Conservation (phyloP, 2,888 invertebrate species). For the Eilema caniola region DNA sequence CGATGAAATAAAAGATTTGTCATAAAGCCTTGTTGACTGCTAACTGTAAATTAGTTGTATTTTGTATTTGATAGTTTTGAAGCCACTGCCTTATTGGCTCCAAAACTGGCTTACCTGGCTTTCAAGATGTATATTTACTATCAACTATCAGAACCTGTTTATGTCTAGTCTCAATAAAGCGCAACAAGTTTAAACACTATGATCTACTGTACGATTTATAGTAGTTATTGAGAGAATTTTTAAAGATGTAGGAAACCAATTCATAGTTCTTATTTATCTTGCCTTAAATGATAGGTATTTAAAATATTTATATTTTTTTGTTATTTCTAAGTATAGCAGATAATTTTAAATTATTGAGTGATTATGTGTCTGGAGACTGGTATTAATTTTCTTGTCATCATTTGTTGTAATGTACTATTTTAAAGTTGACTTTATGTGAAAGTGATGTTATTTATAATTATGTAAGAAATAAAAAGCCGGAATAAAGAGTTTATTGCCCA, state of each 20-base stretch:
- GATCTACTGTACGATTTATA: background rate
- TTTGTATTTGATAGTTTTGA: background rate
- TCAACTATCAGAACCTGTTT: background rate
- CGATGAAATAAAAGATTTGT: background rate
- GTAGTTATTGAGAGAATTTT: background rate
- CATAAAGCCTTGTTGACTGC: constrained; percentile 2
- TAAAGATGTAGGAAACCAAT: background rate
- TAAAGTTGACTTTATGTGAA: background rate
- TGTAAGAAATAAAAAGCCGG: background rate
- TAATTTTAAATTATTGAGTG: background rate
- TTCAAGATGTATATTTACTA: no score
- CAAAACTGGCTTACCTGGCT: no score
- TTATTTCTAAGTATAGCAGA: background rate
- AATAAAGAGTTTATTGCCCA: background rate
- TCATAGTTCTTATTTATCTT: background rate
- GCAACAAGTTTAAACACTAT: background rate
- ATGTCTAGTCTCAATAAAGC: background rate
- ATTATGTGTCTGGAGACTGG: background rate
- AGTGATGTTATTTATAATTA: background rate
- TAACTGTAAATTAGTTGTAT: background rate
- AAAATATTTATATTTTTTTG: background rate
- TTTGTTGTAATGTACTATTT: background rate
- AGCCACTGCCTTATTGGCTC: no score
- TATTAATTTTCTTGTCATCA: background rate
- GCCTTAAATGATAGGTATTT: background rate